These are phyloP conservation scores for Phoebastria nigripes DNA, from an alignment of 2,797 vertebrate species.

Conservation along the genomic window DNA sequence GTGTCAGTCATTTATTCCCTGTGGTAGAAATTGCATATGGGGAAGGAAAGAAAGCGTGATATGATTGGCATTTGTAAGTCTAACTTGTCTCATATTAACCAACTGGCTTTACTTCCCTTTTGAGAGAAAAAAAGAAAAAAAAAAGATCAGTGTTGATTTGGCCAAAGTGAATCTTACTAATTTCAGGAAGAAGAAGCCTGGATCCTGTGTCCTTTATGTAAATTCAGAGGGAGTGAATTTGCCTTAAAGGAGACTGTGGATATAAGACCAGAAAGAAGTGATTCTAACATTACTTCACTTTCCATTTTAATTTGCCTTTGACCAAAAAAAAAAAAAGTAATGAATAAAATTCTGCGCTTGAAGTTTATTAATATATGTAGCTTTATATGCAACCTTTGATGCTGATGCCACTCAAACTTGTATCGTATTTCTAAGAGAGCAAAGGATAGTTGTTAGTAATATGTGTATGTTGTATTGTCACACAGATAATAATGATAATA, in stretches of 20 bases:
- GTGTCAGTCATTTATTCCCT: constrained; percentile 6
- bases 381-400: not conserved
- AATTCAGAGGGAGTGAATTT: not conserved
- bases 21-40: not conserved
- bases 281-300: not conserved
- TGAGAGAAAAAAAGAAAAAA: not conserved
- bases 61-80: not conserved
- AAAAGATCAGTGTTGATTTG: not conserved
- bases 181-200: not conserved
- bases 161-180: not conserved
- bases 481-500: not conserved
- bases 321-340: not conserved
- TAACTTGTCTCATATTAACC: not conserved
- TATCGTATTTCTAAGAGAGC: not conserved
- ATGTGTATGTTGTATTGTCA: not conserved
- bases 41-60: constrained; percentile 22
- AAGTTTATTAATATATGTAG: not conserved
- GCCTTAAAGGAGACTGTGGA: not conserved
- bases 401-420: not conserved
- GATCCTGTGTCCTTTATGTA: not conserved
- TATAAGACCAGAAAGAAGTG: not conserved
- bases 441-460: not conserved
- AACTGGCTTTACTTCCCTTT: constrained; percentile 13
- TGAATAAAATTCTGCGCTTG: not conserved
- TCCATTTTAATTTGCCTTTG: not conserved